A percentile compares a stretch with the other conserved stretches of the same genome.
These are phyloP conservation scores for Belonocnema kinseyi DNA, from an alignment of 1,140 invertebrate species.

Conservation along the genomic window DNA sequence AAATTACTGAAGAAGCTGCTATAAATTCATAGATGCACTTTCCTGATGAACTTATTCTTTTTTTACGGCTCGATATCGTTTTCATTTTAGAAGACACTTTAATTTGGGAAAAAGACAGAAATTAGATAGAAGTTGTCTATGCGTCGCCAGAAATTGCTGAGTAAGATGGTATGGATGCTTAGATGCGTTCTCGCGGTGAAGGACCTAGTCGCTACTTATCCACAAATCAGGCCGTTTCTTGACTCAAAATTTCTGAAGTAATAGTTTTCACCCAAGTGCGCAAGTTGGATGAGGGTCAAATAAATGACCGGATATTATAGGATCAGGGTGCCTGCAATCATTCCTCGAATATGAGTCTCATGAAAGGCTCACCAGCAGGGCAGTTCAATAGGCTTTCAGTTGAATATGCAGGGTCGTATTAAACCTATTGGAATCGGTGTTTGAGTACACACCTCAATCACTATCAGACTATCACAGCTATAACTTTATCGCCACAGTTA, in stretches of 20 bases:
- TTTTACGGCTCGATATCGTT: too few relatives aligned
- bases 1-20: too few relatives aligned
- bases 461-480: conserved; percentile 41
- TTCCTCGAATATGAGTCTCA: conserved; percentile 55
- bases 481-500: conserved; percentile 20
- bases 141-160: too few relatives aligned
- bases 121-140: too few relatives aligned
- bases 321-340: background rate
- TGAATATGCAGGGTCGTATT: conserved; percentile 56
- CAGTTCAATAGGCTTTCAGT: conserved; percentile 63
- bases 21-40: too few relatives aligned
- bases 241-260: background rate
- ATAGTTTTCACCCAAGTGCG: background rate
- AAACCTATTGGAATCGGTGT: conserved; percentile 43
- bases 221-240: too few relatives aligned
- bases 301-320: conserved; percentile 11
- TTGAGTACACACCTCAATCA: conserved; percentile 44
- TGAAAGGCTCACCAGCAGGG: conserved; percentile 39
- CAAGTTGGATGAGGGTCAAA: background rate
- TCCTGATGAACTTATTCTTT: too few relatives aligned
- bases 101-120: too few relatives aligned
- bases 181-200: too few relatives aligned
- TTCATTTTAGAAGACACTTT: too few relatives aligned
- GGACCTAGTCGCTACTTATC: too few relatives aligned
- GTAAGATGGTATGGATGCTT: too few relatives aligned